These are phyloP conservation scores for Oscheius onirici DNA, from an alignment of 2,888 invertebrate species.

Conservation along the genomic window DNA sequence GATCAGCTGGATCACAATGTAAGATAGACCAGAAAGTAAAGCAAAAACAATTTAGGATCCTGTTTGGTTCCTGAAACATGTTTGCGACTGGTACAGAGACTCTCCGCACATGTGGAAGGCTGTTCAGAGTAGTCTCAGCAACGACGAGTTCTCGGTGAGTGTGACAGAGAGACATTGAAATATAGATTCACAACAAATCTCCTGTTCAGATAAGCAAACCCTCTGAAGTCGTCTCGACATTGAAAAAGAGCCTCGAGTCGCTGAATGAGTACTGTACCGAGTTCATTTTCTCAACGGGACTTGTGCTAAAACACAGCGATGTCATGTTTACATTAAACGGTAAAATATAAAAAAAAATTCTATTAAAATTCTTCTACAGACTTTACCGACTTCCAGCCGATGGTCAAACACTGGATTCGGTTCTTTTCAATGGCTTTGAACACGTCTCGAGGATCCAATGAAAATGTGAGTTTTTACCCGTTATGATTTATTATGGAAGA, in stretches of 20 bases:
- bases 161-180: no score
- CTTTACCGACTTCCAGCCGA: background rate
- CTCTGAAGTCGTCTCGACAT: background rate
- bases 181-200: no score
- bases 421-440: background rate
- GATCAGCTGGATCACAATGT: no score
- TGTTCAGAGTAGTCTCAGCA: background rate
- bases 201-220: background rate
- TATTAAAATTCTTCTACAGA: background rate
- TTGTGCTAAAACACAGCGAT: background rate
- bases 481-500: background rate
- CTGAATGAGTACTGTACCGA: slow-evolving; percentile 8
- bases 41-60: background rate
- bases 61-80: background rate
- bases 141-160: slow-evolving; percentile 8
- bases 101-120: background rate
- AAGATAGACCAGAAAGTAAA: no score
- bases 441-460: background rate
- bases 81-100: slow-evolving; percentile 1
- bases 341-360: background rate
- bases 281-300: background rate
- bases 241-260: background rate
- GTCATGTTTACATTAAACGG: background rate
- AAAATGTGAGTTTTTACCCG: slow-evolving; percentile 3
- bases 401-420: background rate